These are phyloP conservation scores for Carterocephalus palaemon DNA, from an alignment of 2,888 invertebrate species.

Conservation along the genomic window DNA sequence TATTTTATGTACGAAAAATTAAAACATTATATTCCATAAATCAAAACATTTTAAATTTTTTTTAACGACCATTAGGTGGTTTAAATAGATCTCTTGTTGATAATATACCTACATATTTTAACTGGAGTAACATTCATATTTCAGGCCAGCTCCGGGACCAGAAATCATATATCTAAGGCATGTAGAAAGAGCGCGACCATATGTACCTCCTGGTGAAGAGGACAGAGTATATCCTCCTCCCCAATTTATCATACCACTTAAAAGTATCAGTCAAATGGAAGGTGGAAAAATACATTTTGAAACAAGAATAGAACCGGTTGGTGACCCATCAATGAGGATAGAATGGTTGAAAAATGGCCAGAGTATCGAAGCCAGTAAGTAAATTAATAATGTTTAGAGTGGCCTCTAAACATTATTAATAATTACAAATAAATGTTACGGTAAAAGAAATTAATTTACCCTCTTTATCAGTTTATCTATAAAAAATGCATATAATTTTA, in stretches of 20 bases:
- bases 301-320: slow-evolving; percentile 97
- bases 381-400: slow-evolving; percentile 18
- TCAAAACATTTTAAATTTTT: too few relatives aligned
- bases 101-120: too few relatives aligned
- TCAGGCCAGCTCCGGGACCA: slow-evolving; percentile 92
- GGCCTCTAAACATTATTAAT: too few relatives aligned
- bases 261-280: slow-evolving; percentile 89
- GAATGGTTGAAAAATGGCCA: slow-evolving; percentile 97
- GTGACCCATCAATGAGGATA: slow-evolving; percentile 96
- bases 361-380: slow-evolving; percentile 94
- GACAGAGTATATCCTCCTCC: slow-evolving; percentile 94
- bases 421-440: too few relatives aligned
- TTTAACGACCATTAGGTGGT: too few relatives aligned
- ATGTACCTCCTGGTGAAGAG: slow-evolving; percentile 88
- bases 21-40: too few relatives aligned
- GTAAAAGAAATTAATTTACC: too few relatives aligned
- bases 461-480: too few relatives aligned
- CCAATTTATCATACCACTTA: slow-evolving; percentile 92
- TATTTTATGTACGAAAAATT: too few relatives aligned
- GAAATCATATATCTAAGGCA: slow-evolving; percentile 96
- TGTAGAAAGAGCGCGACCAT: slow-evolving; percentile 92
- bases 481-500: slow-evolving; percentile 2
- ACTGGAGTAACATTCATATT: too few relatives aligned
- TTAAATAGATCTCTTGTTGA: too few relatives aligned
- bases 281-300: slow-evolving; percentile 97